Evolutionary conservation across 2,113 vertebrate genomes (phyloP).

Genomic region (Ophiodon elongatus): DNA sequence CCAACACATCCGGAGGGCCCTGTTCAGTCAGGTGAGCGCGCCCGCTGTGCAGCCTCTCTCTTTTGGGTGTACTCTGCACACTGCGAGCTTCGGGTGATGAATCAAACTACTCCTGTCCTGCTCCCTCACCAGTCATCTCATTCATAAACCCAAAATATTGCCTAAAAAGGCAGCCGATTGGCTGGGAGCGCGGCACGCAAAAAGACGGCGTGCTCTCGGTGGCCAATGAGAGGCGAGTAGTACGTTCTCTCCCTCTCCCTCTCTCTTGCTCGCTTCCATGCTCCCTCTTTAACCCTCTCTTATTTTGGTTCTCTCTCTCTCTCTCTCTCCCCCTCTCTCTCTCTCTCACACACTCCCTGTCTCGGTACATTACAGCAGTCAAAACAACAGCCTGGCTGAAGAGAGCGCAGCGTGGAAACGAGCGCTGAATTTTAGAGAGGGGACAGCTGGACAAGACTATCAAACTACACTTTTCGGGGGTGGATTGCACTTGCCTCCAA

Average conservation of each 20-base stretch:
- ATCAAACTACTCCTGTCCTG: constrained; percentile 70
- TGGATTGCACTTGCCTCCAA: constrained; percentile 24
- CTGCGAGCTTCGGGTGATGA: constrained; percentile 57
- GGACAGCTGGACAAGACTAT: constrained; percentile 10
- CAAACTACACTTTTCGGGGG: neutral
- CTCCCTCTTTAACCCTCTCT: constrained; percentile 71
- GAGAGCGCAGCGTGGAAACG: constrained; percentile 22
- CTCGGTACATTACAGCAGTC: constrained; percentile 58
- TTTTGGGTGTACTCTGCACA: constrained; percentile 1
- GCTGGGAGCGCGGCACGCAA: constrained; percentile 55
- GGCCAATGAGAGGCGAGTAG: constrained; percentile 74
- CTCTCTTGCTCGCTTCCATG: constrained; percentile 44
- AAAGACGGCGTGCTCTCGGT: constrained; percentile 60
- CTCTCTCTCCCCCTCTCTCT: constrained; percentile 30
- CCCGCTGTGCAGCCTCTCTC: neutral
- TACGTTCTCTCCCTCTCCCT: constrained; percentile 55
- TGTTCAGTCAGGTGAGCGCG: no score
- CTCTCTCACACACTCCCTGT: constrained; percentile 29
- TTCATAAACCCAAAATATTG: constrained; percentile 82
- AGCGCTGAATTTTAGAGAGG: constrained; percentile 4
- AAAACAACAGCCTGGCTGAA: constrained; percentile 57
- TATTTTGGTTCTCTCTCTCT: constrained; percentile 58
- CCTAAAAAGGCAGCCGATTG: constrained; percentile 53
- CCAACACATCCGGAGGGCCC: no score
- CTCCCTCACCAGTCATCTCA: constrained; percentile 72